Base-by-base conservation (phyloP, 30 jellyfish, hydroid and myxozoan species). In the Aurelia sp. region DNA sequence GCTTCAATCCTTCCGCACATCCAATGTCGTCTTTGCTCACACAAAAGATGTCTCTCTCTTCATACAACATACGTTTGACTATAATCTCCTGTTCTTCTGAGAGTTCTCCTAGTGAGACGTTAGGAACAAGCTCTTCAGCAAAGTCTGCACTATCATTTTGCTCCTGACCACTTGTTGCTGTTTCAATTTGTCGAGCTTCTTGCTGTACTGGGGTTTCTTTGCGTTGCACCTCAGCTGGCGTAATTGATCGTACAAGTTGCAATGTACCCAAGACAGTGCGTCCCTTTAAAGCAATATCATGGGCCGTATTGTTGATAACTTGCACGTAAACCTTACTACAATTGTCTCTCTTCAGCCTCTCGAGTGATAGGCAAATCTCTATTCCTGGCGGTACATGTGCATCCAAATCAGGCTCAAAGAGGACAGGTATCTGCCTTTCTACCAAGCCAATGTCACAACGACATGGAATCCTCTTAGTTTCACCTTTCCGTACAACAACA, bases 21-120 rank as follows among this genome's bases (percentile, higher is more conserved):
- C 77, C 87, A 11, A 76, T 27, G 22, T 76, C 74, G 4, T 50
- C 17, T 63, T 27, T 27, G 23, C 48, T 60, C 53, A 13, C 19
- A 77, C 87, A 76, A 62, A 76, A 76, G 6, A 63, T 59, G 15
- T 76, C 70, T 12, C 60, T 61, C 18, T 57, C 87, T 17, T 62
- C 66, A 20, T 17, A 33, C 6, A 76, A 63, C 87, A 76, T 76
- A 20, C 35, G 63, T 6, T 57, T 11, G 11, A 75, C n/a, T 13
- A 11, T 75, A 21, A 18, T 59, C 58, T 52, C 58, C 58, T 75
- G 78, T 41, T 57, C 60, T 16, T 51, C 74, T 50, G 75, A 50
- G 55, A 71, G 59, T 13, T 71, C 66, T 10, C 18, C 44, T 37
- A 71, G 50, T 11, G 31, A 13, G 35, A 71, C 82, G 7, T 71